Evolutionary conservation across 2,113 vertebrate species (phyloP).

Genomic region (Corythaeola cristata): DNA sequence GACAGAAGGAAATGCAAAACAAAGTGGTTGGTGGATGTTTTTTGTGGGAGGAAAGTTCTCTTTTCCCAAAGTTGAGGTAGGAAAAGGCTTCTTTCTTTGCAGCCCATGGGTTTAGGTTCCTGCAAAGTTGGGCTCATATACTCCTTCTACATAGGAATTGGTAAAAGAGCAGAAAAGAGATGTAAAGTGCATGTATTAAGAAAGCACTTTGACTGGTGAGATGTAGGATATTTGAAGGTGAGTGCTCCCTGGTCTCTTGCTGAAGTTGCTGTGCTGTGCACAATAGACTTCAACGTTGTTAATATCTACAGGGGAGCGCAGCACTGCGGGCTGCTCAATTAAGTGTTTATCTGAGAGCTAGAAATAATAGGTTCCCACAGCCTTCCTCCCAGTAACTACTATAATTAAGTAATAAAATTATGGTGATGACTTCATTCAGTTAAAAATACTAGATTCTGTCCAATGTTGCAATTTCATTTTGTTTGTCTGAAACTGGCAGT

Average conservation of each 20-base stretch:
- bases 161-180: not conserved
- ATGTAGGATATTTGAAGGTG: conserved; percentile 23
- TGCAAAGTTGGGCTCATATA: not conserved
- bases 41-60: not conserved
- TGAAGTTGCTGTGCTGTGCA: not conserved
- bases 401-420: not conserved
- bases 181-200: not conserved
- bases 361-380: not conserved
- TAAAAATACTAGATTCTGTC: not conserved
- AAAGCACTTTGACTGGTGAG: not conserved
- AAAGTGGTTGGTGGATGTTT: not conserved
- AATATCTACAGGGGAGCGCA: not conserved
- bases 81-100: not conserved
- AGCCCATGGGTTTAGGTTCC: not conserved
- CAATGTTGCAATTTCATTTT: not conserved
- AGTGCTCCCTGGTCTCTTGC: not conserved
- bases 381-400: not conserved
- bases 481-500: not conserved
- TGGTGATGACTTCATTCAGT: not conserved
- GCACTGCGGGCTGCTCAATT: not conserved
- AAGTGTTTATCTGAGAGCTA: not conserved
- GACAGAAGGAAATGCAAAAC: not conserved
- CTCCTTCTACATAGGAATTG: not conserved
- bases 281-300: not conserved
- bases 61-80: not conserved